A percentile compares a stretch with the other conserved stretches of the same genome.
Evolutionary conservation across 1,140 invertebrate genomes (phyloP).

Genomic region (Eulimnadia texana): DNA sequence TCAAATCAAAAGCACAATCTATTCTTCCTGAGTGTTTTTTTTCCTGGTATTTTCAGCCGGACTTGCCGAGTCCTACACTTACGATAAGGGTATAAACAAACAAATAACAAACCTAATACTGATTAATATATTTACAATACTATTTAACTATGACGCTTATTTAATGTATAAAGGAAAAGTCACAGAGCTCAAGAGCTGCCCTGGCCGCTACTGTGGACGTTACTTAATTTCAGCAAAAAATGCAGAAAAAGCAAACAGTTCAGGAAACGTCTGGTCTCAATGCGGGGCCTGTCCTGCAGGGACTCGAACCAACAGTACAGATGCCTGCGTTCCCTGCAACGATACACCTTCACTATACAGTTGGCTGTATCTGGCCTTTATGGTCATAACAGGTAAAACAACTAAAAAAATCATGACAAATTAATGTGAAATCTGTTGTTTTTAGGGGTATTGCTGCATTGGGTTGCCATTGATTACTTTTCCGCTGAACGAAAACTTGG

Average conservation of each 20-base stretch:
- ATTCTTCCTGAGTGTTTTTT: no score
- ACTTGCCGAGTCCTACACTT: no score
- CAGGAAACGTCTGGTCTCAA: slow-evolving; percentile 46
- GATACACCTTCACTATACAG: slow-evolving; percentile 71
- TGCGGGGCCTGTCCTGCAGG: slow-evolving; percentile 79
- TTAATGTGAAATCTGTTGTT: no score
- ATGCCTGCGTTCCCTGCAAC: slow-evolving; percentile 59
- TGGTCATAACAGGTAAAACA: no score
- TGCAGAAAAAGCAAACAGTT: slow-evolving; percentile 15
- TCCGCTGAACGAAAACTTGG: slow-evolving; percentile 42
- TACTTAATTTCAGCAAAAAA: slow-evolving; percentile 6
- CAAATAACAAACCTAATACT: no score
- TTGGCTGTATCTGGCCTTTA: slow-evolving; percentile 85
- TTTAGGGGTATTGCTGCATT: not conserved
- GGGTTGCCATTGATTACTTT: not conserved
- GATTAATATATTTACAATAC: not conserved
- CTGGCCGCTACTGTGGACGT: slow-evolving; percentile 74
- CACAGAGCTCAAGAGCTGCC: slow-evolving; percentile 36
- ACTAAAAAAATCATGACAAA: no score
- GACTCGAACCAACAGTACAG: slow-evolving; percentile 45
- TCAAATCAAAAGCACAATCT: no score
- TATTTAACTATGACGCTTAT: not conserved
- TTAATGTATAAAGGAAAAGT: slow-evolving; percentile 14
- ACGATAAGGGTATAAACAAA: no score
- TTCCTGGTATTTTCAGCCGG: no score